phyloP scores from a whole-genome alignment of 2,888 invertebrate genomes.

The Noctua comes region DNA sequence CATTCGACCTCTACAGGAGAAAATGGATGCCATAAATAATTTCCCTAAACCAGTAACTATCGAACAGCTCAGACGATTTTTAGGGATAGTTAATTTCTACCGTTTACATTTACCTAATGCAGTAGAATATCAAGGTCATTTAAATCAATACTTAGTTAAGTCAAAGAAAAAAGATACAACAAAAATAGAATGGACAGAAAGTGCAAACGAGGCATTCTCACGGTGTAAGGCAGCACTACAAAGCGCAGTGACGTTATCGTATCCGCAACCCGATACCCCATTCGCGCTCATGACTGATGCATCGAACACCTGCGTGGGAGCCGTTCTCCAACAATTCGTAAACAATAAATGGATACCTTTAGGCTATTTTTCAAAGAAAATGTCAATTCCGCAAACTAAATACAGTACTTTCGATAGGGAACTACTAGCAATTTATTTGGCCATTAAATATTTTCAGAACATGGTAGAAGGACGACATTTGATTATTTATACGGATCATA shows the following conservation, averaged over 20 bases:
- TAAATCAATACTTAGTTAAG: no score
- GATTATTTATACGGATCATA: no score
- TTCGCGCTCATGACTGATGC: no score
- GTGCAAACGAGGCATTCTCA: neutral
- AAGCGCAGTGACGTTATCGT: no score
- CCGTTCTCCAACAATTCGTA: conserved; percentile 1
- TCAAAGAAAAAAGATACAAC: no score
- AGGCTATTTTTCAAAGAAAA: conserved; percentile 4
- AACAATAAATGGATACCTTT: neutral
- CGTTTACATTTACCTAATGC: neutral
- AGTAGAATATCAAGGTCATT: neutral
- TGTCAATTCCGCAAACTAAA: conserved; percentile 17
- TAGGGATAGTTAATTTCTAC: neutral
- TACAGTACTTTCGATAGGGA: conserved; percentile 7
- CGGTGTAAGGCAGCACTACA: neutral
- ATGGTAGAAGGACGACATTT: no score
- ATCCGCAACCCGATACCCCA: no score
- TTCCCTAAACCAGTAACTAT: neutral
- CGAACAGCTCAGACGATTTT: no score
- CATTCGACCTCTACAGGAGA: no score
- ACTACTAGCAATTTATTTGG: neutral
- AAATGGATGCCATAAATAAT: no score
- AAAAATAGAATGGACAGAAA: neutral
- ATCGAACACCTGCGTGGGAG: conserved; percentile 2
- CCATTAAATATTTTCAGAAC: neutral